phyloP scores from a whole-genome alignment of 1,140 invertebrate genomes.

The Panagrolaimus sp. region DNA sequence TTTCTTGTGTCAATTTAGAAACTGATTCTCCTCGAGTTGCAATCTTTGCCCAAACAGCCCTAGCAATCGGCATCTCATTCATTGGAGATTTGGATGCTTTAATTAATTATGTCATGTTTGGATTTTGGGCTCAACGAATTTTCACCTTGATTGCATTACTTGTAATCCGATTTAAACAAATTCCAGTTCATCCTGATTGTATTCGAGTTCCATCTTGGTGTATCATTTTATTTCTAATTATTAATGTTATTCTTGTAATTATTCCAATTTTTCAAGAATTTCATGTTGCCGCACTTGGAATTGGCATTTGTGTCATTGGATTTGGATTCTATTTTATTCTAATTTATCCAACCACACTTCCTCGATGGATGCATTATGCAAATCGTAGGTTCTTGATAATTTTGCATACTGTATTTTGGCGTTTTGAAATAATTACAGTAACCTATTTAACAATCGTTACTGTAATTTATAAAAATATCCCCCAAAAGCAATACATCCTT shows the following conservation, averaged over 20 bases:
- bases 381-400: conserved; percentile 40
- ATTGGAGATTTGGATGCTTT: conserved; percentile 58
- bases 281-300: conserved; percentile 46
- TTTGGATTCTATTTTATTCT: conserved; percentile 55
- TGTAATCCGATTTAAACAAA: conserved; percentile 47
- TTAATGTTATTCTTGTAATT: conserved; percentile 54
- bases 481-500: conserved; percentile 5
- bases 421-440: conserved; percentile 10
- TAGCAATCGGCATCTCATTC: conserved; percentile 57
- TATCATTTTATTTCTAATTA: conserved; percentile 36
- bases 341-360: conserved; percentile 39
- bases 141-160: conserved; percentile 53
- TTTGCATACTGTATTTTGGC: neutral
- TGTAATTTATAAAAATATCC: too few species aligned
- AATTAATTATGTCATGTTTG: conserved; percentile 60
- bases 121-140: conserved; percentile 58
- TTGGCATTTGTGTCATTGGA: conserved; percentile 51
- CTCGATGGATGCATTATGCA: conserved; percentile 28
- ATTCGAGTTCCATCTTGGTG: conserved; percentile 51
- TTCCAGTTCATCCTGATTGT: conserved; percentile 57
- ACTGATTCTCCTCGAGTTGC: conserved; percentile 54
- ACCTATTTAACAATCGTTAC: neutral
- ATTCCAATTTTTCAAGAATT: conserved; percentile 58
- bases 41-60: conserved; percentile 51
- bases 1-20: conserved; percentile 53